Evolutionary conservation across 2,797 vertebrate genomes (phyloP).

Genomic region (Muraenolepis orangiensis): DNA sequence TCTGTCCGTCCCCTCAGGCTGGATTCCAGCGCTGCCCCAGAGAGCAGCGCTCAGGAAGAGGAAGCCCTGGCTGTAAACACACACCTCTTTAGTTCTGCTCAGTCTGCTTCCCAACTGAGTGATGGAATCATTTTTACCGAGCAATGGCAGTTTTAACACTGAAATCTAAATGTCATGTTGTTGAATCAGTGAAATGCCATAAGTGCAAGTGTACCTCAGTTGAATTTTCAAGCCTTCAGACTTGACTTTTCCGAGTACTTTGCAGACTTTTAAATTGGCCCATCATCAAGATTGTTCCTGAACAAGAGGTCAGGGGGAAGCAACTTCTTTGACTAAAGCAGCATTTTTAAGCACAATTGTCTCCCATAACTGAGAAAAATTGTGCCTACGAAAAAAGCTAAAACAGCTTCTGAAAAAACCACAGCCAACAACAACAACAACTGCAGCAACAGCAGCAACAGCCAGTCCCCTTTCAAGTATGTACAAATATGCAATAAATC

Average conservation of each 20-base stretch:
- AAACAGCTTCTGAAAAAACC: neutral
- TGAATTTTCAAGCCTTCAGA: too few species aligned
- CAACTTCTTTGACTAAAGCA: neutral
- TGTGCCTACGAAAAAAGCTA: neutral
- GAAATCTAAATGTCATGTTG: neutral
- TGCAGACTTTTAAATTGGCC: neutral
- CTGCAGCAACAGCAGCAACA: neutral
- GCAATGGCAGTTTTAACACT: neutral
- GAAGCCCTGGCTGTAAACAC: constrained; percentile 66
- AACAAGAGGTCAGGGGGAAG: neutral
- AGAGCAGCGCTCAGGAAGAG: constrained; percentile 52
- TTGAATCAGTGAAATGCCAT: neutral
- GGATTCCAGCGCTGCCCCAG: constrained; percentile 60
- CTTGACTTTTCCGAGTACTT: neutral
- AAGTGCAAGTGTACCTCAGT: neutral
- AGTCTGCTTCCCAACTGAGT: constrained; percentile 33
- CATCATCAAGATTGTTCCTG: neutral
- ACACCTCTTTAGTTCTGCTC: constrained; percentile 51
- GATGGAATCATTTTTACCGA: neutral
- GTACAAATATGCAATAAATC: neutral
- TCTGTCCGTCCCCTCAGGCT: constrained; percentile 56
- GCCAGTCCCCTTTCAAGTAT: neutral
- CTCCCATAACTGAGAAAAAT: neutral
- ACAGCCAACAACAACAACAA: neutral
- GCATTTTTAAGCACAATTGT: neutral